These are phyloP conservation scores for Acronicta aceris DNA, from an alignment of 2,888 invertebrate genomes.

Conservation along the genomic window DNA sequence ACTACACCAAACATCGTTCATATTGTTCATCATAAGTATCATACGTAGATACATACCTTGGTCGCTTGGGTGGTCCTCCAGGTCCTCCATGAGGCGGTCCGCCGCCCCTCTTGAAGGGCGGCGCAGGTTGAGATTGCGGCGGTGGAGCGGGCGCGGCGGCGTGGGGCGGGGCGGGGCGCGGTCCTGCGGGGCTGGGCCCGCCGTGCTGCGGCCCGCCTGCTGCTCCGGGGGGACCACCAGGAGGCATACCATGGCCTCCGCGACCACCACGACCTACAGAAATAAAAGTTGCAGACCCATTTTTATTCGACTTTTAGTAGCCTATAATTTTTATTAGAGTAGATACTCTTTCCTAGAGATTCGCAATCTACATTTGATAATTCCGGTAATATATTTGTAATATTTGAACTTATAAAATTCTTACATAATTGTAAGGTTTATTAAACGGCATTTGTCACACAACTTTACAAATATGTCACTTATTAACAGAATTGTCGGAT, in stretches of 20 bases:
- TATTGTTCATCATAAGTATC: neutral
- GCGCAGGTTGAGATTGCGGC: slow-evolving; percentile 61
- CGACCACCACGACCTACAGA: slow-evolving; percentile 72
- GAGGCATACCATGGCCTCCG: slow-evolving; percentile 71
- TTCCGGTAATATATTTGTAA: no score
- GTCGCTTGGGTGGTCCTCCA: slow-evolving; percentile 81
- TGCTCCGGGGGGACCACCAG: slow-evolving; percentile 53
- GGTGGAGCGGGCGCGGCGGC: slow-evolving; percentile 50
- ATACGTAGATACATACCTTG: slow-evolving; percentile 66
- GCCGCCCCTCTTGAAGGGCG: slow-evolving; percentile 78
- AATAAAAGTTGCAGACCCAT: no score
- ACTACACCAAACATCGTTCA: no score
- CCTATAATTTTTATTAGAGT: no score
- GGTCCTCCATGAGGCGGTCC: slow-evolving; percentile 77
- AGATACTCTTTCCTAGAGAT: no score
- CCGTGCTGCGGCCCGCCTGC: slow-evolving; percentile 37
- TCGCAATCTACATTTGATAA: no score
- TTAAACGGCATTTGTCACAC: no score
- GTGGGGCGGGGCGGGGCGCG: slow-evolving; percentile 62
- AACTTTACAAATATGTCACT: no score
- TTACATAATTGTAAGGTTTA: no score
- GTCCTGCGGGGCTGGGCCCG: slow-evolving; percentile 47
- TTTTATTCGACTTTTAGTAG: no score
- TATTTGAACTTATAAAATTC: no score
- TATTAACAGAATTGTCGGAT: no score